Base-by-base conservation (phyloP, 1,140 invertebrate species). In the Solenopsis invicta region DNA sequence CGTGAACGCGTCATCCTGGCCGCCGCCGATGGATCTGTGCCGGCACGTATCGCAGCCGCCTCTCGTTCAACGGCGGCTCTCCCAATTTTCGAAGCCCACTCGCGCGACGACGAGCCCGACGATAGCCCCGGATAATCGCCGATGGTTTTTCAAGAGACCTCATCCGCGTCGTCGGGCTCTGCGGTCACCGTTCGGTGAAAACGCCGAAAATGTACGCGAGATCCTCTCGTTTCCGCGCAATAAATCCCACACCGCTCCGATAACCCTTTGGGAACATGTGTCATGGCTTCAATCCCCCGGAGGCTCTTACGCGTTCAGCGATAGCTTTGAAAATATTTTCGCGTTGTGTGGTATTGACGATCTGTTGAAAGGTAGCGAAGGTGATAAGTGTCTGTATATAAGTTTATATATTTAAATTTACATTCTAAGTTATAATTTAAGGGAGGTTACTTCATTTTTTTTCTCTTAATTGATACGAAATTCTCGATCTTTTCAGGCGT, bases 71-170 rank as follows among this genome's bases (percentile, higher is more conserved):
- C 48, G 64, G 34, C 48, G 12, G 29, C 29, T 74, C 41, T n/a
- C 37, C 50, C 69, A 84, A 84, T 84, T 84, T 84, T 41, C 52
- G 37, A 56, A 21, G 24, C 24, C 48, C 76, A 24, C 52, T 59
- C 41, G 41, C 48, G 66, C 37, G 41, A 74, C 69, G 67, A 74
- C 66, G 45, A 59, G 21, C 66, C 48, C 71, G 21, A 37, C 37
- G 37, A 59, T 86, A 69, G 21, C 54, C 10, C 75, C 37, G 77
- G 61, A 80, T 90, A 85, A 85, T 64, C 76, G 24, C 8, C 21
- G 69, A 74, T 90, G 78, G 89, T 90, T 90, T 90, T 90, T 90
- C 89, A 90, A 90, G 81, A 56, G 89, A 72, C 50, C 34, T 24
- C 62, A 21, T 59, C 12, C 62, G 29, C 24, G 21, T 24, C 48